Base-by-base conservation (phyloP, 1,140 invertebrate genomes). In the Drosophila tsacasi region DNA sequence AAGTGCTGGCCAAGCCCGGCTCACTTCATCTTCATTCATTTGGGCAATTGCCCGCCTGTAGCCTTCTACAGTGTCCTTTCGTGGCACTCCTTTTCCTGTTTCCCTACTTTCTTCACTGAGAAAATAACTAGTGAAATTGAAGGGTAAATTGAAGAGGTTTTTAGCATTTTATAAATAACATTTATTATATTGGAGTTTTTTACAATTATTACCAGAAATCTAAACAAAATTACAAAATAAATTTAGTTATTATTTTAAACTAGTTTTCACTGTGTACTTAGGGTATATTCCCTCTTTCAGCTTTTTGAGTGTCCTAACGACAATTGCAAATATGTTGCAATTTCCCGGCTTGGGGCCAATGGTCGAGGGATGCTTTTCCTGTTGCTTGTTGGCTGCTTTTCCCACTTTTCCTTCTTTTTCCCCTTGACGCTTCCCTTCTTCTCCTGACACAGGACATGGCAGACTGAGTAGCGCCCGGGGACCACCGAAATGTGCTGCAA, bases 251-350 rank as follows among this genome's bases (percentile, higher is more conserved):
- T 0, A 30, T 12, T 50, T 50, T 19, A 4, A 52, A 19, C 6
- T 8, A 2, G 1, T 37, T 39, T 57, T 25, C 21, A 6, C 35
- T 12, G 54, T 55, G 32, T 55, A 55, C 8, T 55, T 17, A 6
- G 19, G 46, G 35, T 47, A 12, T 37, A 25, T 42, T 66, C 21
- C 37, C 58, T 62, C 30, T 15, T 47, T 67, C 10, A 63, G 40
- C 46, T 42, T 37, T 68, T 71, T 77, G 44, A 52, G 17, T 47
- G 40, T 44, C 61, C 44, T 64, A 54, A 83, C 81, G 84, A 89
- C 84, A 81, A 89, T 89, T 87, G 83, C 83, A 87, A 87, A 87
- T 87, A 87, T 89, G 86, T 83, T 89, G 81, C 77, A 83, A 78
- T 87, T 87, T 89, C 72, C 76, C 84, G 64, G 84, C 65, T 71